Conservation (phyloP, 2,888 invertebrate species). For the Stenurella melanura region DNA sequence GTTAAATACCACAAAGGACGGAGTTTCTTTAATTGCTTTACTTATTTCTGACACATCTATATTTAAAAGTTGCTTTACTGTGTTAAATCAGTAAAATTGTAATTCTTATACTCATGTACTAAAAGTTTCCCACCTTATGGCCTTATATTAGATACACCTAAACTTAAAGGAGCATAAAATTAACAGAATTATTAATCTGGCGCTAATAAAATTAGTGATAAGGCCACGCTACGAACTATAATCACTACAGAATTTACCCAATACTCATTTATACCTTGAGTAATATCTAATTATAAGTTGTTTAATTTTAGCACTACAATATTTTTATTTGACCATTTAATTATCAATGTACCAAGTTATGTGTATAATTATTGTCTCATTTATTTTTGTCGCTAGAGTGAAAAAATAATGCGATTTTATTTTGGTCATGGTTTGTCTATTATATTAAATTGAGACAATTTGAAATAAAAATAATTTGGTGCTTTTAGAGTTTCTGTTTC, state of each 20-base stretch:
- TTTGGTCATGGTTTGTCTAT: too few species aligned
- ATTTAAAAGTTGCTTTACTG: too few species aligned
- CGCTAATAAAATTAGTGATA: not conserved
- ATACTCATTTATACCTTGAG: constrained; percentile 1
- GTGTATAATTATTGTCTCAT: not conserved
- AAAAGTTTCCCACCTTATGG: too few species aligned
- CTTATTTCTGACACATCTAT: too few species aligned
- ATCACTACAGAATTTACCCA: not conserved
- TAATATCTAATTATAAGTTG: constrained; percentile 2
- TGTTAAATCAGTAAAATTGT: too few species aligned
- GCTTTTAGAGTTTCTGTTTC: too few species aligned
- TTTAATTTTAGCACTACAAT: not conserved
- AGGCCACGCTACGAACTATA: not conserved
- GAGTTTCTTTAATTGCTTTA: too few species aligned
- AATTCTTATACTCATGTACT: too few species aligned
- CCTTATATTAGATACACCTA: not conserved
- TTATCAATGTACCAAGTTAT: not conserved
- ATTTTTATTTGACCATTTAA: constrained; percentile 1
- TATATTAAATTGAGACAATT: too few species aligned
- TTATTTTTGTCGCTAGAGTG: not conserved
- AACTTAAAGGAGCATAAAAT: not conserved
- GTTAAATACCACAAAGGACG: too few species aligned
- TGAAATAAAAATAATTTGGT: too few species aligned
- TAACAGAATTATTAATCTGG: not conserved
- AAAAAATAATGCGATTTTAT: too few species aligned